These are phyloP conservation scores for Uropsilus gracilis DNA, from an alignment of 2,113 vertebrate genomes.

Conservation along the genomic window DNA sequence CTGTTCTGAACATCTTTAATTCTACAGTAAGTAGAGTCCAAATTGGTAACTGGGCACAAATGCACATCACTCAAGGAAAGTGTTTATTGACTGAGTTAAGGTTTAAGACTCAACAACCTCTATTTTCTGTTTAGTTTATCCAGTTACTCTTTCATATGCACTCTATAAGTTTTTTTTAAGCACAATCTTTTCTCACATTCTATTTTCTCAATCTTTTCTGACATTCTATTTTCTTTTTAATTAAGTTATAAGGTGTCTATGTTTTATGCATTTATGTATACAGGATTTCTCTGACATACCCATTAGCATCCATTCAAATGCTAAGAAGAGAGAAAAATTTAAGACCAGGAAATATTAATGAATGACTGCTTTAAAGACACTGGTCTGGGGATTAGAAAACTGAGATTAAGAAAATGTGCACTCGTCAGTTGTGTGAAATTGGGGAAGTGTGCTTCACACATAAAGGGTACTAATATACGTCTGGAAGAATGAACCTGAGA, in stretches of 20 bases:
- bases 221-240: background rate
- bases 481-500: background rate
- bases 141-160: background rate
- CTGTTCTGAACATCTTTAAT: background rate
- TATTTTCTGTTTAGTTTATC: background rate
- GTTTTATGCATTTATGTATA: background rate
- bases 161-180: background rate
- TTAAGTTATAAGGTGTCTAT: background rate
- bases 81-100: background rate
- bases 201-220: too few species aligned
- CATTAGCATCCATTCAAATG: background rate
- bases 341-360: background rate
- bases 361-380: background rate
- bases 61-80: background rate
- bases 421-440: background rate
- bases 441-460: background rate
- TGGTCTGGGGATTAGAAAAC: background rate
- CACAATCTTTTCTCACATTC: background rate
- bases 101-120: background rate
- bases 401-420: background rate
- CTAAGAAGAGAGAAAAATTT: background rate
- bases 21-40: background rate
- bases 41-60: background rate
- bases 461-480: background rate
- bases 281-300: background rate